A percentile compares a stretch with the other conserved stretches of the same genome.
phyloP scores from a whole-genome alignment of 2,113 vertebrate genomes.

The Sapajus apella region DNA sequence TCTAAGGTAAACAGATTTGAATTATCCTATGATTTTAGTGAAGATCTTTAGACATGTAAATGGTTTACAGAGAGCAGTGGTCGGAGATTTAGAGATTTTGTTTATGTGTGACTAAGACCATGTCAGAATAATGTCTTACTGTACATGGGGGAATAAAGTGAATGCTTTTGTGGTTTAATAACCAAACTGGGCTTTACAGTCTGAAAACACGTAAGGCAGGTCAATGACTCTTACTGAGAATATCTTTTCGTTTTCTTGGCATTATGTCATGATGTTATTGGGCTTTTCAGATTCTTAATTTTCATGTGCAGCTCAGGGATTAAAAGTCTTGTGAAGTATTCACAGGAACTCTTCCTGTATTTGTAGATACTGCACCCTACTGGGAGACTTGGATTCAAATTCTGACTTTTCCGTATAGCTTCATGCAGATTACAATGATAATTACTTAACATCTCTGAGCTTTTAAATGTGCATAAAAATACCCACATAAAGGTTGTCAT shows the following conservation, averaged over 20 bases:
- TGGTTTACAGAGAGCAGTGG: not conserved
- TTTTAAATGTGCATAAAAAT: not conserved
- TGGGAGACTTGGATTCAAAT: not conserved
- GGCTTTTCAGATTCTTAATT: not conserved
- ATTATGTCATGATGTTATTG: not conserved
- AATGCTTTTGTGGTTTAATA: not conserved
- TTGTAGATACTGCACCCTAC: not conserved
- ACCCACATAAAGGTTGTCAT: not conserved
- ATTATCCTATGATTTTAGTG: constrained; percentile 29
- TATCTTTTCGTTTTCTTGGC: constrained; percentile 14
- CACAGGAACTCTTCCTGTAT: not conserved
- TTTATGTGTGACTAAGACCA: not conserved
- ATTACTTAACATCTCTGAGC: not conserved
- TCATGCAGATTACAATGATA: not conserved
- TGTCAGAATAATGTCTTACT: not conserved
- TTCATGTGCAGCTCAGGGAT: not conserved
- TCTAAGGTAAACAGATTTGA: constrained; percentile 22
- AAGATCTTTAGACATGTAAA: not conserved
- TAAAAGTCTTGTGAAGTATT: not conserved
- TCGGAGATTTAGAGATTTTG: not conserved
- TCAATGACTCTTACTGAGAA: not conserved
- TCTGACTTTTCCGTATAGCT: not conserved
- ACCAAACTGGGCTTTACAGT: not conserved
- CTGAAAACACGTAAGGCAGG: not conserved
- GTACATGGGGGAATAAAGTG: not conserved